Conservation (phyloP, 2,113 vertebrate species). For the Perca schrenkii region DNA sequence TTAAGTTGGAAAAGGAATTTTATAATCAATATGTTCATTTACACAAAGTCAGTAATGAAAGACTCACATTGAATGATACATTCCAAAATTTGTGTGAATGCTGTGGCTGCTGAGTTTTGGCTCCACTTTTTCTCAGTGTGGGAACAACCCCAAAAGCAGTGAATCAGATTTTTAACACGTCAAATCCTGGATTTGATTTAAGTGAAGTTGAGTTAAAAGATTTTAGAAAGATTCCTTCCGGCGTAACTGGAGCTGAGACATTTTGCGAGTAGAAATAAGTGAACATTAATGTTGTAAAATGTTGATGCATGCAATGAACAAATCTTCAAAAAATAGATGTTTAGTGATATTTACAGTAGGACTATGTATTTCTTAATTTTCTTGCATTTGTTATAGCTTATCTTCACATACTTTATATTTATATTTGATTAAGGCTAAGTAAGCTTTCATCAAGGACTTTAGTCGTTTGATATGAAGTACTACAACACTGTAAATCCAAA, state of each 20-base stretch:
- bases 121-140: not conserved
- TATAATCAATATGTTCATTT: conserved; percentile 21
- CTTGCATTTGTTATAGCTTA: not conserved
- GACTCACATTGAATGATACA: conserved; percentile 2
- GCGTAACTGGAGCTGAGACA: not conserved
- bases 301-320: not conserved
- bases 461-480: not conserved
- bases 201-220: conserved; percentile 23
- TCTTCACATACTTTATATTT: not conserved
- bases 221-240: conserved; percentile 35
- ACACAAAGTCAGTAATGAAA: conserved; percentile 9
- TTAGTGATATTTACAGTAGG: not conserved
- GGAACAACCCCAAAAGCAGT: not conserved
- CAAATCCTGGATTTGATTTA: conserved; percentile 35
- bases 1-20: not conserved
- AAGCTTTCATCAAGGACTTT: not conserved
- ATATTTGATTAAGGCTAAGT: not conserved
- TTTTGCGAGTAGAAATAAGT: conserved; percentile 25
- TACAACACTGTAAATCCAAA: not conserved
- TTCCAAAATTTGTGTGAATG: conserved; percentile 8
- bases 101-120: conserved; percentile 19
- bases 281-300: conserved; percentile 13
- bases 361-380: not conserved
- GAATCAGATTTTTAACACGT: conserved; percentile 9
- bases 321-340: not conserved